These are phyloP conservation scores for Spheniscus mendiculus DNA, from an alignment of 2,113 vertebrate genomes.

Conservation along the genomic window DNA sequence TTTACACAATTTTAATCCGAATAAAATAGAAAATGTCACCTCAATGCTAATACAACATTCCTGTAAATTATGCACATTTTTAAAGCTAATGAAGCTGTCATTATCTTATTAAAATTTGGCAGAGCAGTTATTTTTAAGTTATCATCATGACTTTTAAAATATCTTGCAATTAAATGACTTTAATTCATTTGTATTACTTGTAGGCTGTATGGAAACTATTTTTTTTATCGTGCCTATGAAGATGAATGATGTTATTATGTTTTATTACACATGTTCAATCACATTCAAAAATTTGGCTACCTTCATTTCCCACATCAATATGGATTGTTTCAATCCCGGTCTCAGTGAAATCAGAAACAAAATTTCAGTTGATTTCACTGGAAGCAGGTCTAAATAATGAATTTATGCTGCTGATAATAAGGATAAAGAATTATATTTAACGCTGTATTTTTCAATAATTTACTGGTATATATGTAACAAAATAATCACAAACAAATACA, in stretches of 20 bases:
- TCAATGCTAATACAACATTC: conserved; percentile 2
- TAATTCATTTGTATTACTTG: background rate
- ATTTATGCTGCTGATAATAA: background rate
- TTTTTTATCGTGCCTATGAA: background rate
- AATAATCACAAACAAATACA: background rate
- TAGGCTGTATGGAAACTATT: background rate
- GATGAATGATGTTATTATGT: background rate
- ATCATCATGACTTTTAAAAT: background rate
- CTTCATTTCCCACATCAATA: background rate
- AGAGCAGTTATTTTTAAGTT: conserved; percentile 1
- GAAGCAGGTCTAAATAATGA: background rate
- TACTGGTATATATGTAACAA: background rate
- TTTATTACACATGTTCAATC: background rate
- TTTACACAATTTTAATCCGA: conserved; percentile 36
- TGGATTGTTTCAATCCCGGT: background rate
- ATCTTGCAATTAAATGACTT: conserved; percentile 8
- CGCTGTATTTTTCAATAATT: background rate
- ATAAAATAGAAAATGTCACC: conserved; percentile 41
- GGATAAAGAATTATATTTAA: background rate
- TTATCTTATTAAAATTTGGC: conserved; percentile 33
- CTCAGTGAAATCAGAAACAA: background rate
- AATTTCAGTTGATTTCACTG: background rate
- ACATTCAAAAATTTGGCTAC: background rate
- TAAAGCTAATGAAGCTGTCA: conserved; percentile 44
- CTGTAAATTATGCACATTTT: conserved; percentile 44